These are phyloP conservation scores for Papilio gigon DNA, from an alignment of 2,888 invertebrate species.

Conservation along the genomic window DNA sequence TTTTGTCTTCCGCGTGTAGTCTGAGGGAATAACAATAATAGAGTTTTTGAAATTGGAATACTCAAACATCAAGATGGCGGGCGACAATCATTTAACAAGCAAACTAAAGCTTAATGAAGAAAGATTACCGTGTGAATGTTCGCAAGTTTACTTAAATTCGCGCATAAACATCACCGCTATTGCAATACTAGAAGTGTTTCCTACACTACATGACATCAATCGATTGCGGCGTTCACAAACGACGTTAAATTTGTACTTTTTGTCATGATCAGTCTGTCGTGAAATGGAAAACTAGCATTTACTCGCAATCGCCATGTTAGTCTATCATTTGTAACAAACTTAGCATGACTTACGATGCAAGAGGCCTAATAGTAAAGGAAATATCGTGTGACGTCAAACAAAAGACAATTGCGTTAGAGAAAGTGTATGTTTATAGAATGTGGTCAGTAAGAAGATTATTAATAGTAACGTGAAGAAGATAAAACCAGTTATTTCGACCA, in stretches of 20 bases:
- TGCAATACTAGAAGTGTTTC: constrained; percentile 24
- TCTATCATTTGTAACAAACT: constrained; percentile 13
- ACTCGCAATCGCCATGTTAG: constrained; percentile 19
- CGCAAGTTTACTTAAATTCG: constrained; percentile 6
- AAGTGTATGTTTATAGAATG: not conserved
- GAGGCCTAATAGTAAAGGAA: not conserved
- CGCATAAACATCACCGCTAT: constrained; percentile 16
- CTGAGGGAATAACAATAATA: too few species aligned
- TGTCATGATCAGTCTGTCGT: constrained; percentile 26
- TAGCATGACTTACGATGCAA: constrained; percentile 1
- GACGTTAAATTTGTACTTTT: constrained; percentile 20
- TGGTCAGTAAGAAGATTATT: not conserved
- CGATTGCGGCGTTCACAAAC: constrained; percentile 15
- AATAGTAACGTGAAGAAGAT: not conserved
- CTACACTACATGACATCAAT: constrained; percentile 27
- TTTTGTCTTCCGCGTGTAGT: too few species aligned
- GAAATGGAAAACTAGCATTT: constrained; percentile 33
- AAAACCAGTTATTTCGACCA: not conserved
- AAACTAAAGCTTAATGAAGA: too few species aligned
- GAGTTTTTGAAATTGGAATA: too few species aligned
- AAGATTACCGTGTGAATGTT: constrained; percentile 13
- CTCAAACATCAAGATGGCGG: too few species aligned
- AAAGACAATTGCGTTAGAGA: not conserved
- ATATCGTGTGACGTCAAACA: not conserved
- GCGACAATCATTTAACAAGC: too few species aligned